Evolutionary conservation across 2,797 vertebrate genomes (phyloP), one percentile per base, ranked within the genome.

Genomic region (Pangasius sanitwongsei): DNA sequence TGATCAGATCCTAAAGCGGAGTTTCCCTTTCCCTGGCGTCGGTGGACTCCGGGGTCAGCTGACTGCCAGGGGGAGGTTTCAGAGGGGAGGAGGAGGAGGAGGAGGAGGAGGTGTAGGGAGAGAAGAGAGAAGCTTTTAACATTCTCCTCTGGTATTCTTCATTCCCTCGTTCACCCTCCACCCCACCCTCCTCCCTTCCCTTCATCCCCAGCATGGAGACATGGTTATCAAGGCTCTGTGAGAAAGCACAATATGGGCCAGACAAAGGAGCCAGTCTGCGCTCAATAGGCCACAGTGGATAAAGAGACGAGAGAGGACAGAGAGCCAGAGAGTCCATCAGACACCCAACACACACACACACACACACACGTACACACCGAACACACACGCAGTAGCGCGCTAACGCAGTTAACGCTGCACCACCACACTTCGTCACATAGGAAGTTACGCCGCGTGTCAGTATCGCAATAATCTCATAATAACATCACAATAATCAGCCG

Each of bases 181-280:
- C 86, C 82, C 90, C 83, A 90, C 88, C 92, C 91, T 72, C 69
- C 90, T 91, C 87, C 83, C 85, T 90, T 92, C 89, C 83, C 92
- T 87, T 87, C 74, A 87, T 86, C 94, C 91, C 78, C 88, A 91
- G 94, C 94, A 95, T 95, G 95, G 96, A 96, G 95, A 96, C 95
- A 96, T 94, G 95, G 95, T 96, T 96, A 96, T 96, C 96, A 96
- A 96, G 94, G 91, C 94, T 94, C 95, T 93, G 93, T 91, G 92
- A 93, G 94, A 94, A 89, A 92, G 92, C 95, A 95, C 89, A 94
- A 94, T 94, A 95, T 94, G 92, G 93, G 91, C 92, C 93, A 96
- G 91, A 95, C 93, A 95, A 96, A 89, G 90, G 92, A 92, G 91
- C 94, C 92, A 93, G 93, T 94, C 95, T 94, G 74, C 90, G 93